A percentile compares a stretch with the other conserved stretches of the same genome.
phyloP scores from a whole-genome alignment of 2,797 vertebrate species.

The Varecia variegata region DNA sequence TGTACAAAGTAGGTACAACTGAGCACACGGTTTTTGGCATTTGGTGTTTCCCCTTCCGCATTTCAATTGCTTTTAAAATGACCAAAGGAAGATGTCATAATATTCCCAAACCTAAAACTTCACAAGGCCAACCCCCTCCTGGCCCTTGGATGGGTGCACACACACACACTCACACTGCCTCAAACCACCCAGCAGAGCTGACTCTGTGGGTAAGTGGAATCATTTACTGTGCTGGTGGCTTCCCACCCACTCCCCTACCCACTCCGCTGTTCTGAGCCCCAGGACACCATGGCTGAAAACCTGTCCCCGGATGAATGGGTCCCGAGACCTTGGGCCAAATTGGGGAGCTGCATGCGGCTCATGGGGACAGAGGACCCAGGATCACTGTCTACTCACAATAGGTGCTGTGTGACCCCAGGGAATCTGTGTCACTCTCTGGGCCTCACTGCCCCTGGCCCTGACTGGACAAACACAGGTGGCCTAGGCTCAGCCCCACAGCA shows the following conservation, averaged over 20 bases:
- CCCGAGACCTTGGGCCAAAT: neutral
- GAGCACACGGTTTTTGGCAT: neutral
- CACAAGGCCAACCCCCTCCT: neutral
- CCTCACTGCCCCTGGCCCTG: neutral
- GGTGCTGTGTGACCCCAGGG: no score
- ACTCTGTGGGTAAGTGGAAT: neutral
- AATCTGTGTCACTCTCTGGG: neutral
- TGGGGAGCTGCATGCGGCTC: fast-evolving
- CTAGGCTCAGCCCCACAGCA: neutral
- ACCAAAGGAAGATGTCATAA: neutral
- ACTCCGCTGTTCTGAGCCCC: neutral
- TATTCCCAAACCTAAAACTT: neutral
- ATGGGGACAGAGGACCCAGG: neutral
- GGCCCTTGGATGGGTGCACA: neutral
- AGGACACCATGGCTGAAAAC: neutral
- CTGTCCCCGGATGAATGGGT: neutral
- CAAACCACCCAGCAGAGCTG: neutral
- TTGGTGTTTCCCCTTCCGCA: neutral
- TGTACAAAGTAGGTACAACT: neutral
- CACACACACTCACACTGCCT: no score
- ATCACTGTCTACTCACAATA: neutral
- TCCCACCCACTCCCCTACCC: neutral
- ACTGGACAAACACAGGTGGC: no score
- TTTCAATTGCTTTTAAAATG: neutral
- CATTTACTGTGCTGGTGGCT: neutral